A percentile compares a stretch with the other conserved stretches of the same genome.
These are phyloP conservation scores for Oryzias dopingdopingensis DNA, from an alignment of 2,797 vertebrate species.

Conservation along the genomic window DNA sequence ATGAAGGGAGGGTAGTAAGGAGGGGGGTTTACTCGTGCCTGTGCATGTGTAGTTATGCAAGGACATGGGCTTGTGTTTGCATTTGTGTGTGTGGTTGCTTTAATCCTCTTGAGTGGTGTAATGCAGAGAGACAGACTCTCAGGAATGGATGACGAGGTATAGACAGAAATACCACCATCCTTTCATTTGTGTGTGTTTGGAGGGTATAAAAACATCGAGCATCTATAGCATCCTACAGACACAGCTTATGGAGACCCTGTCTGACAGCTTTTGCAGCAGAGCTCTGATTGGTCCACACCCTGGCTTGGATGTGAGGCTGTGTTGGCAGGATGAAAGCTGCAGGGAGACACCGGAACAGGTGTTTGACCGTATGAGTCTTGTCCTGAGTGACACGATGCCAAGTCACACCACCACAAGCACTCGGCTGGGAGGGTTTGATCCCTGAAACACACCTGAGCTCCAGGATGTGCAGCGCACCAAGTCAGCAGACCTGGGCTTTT, in stretches of 20 bases:
- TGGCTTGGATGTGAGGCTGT: constrained; percentile 23
- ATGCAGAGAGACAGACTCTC: constrained; percentile 63
- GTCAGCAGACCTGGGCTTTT: constrained; percentile 11
- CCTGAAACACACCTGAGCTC: constrained; percentile 33
- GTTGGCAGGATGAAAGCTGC: constrained; percentile 36
- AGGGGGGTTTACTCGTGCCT: constrained; percentile 57
- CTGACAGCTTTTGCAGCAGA: constrained; percentile 18
- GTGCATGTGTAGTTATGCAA: constrained; percentile 78
- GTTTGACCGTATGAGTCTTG: constrained; percentile 40
- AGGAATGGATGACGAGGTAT: constrained; percentile 42
- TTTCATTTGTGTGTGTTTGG: not conserved
- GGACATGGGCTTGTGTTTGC: constrained; percentile 53
- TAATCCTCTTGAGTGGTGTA: constrained; percentile 72
- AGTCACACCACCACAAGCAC: constrained; percentile 53
- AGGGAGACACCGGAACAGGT: constrained; percentile 58
- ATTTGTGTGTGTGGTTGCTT: constrained; percentile 34
- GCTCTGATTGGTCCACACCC: constrained; percentile 42
- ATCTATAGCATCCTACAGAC: constrained; percentile 10
- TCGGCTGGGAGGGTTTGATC: constrained; percentile 37
- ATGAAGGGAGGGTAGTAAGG: constrained; percentile 46
- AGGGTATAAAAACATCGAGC: not conserved
- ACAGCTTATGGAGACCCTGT: constrained; percentile 3
- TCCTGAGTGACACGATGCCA: constrained; percentile 40
- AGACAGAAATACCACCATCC: constrained; percentile 39
- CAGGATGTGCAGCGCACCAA: constrained; percentile 1